Evolutionary conservation across 1,140 invertebrate species (phyloP).

Genomic region (Magallana gigas): DNA sequence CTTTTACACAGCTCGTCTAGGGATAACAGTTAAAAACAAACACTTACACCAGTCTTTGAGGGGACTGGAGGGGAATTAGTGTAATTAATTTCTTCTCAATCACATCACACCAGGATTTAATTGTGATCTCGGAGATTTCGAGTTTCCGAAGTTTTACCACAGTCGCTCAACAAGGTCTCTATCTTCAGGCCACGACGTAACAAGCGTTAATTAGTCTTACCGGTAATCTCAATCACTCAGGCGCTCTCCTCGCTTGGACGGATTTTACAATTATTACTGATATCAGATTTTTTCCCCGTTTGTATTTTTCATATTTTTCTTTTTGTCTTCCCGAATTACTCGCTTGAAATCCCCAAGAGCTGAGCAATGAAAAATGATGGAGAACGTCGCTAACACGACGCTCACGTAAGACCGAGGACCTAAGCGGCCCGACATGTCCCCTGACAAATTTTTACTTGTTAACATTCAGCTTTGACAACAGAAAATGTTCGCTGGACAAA

Average conservation of each 20-base stretch:
- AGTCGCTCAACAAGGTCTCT: neutral
- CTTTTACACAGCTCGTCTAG: conserved; percentile 16
- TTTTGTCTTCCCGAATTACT: neutral
- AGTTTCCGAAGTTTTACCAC: neutral
- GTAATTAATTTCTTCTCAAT: conserved; percentile 34
- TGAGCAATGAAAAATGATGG: conserved; percentile 2
- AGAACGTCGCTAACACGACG: neutral
- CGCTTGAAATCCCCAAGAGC: neutral
- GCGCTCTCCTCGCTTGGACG: neutral
- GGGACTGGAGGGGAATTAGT: neutral
- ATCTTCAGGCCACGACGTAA: neutral
- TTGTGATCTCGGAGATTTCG: neutral
- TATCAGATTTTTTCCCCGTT: neutral
- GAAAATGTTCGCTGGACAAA: neutral
- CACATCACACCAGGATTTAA: conserved; percentile 9
- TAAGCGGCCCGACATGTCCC: conserved; percentile 9
- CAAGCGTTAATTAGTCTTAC: neutral
- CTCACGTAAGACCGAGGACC: neutral
- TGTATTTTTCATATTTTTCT: conserved; percentile 1
- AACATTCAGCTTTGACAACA: conserved; percentile 31
- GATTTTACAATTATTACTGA: neutral
- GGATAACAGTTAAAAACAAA: conserved; percentile 11
- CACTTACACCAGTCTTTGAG: neutral
- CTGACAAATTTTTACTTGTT: conserved; percentile 28
- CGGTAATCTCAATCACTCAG: neutral